Evolutionary conservation across 2,888 invertebrate species (phyloP).

Genomic region (Mythimna pallens): DNA sequence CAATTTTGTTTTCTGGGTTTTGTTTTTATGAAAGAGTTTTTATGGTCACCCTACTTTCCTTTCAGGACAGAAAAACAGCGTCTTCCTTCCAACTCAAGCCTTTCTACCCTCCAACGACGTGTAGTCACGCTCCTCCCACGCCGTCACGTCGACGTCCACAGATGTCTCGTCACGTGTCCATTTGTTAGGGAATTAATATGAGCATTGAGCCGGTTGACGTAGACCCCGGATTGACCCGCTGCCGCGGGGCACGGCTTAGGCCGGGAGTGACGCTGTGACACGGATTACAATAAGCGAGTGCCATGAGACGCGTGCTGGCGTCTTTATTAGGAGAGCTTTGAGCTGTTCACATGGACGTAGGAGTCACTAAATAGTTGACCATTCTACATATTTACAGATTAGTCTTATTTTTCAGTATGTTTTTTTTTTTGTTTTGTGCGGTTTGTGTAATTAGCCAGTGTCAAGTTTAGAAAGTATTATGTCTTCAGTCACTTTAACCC

Average conservation of each 20-base stretch:
- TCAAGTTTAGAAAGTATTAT: no score
- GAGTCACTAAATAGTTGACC: background rate
- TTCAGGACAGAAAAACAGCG: conserved; percentile 17
- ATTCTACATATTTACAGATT: background rate
- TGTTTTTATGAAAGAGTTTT: no score
- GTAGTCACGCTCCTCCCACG: conserved; percentile 1
- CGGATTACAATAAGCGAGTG: conserved; percentile 42
- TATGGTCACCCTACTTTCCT: conserved; percentile 18
- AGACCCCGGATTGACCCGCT: conserved; percentile 48
- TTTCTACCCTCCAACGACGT: background rate
- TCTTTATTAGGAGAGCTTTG: conserved; percentile 26
- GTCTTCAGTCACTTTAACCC: no score
- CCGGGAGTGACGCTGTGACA: conserved; percentile 18
- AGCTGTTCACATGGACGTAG: background rate
- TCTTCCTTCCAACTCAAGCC: conserved; percentile 1
- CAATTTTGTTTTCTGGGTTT: no score
- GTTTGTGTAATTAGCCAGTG: no score
- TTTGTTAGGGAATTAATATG: conserved; percentile 64
- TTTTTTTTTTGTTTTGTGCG: no score
- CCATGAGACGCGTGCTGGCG: background rate
- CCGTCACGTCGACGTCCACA: conserved; percentile 8
- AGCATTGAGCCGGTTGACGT: conserved; percentile 53
- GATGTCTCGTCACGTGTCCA: conserved; percentile 34
- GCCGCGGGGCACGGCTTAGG: conserved; percentile 35
- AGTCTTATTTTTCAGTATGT: background rate